Base-by-base conservation (phyloP, 2,113 vertebrate genomes). In the Pseudopodoces humilis region DNA sequence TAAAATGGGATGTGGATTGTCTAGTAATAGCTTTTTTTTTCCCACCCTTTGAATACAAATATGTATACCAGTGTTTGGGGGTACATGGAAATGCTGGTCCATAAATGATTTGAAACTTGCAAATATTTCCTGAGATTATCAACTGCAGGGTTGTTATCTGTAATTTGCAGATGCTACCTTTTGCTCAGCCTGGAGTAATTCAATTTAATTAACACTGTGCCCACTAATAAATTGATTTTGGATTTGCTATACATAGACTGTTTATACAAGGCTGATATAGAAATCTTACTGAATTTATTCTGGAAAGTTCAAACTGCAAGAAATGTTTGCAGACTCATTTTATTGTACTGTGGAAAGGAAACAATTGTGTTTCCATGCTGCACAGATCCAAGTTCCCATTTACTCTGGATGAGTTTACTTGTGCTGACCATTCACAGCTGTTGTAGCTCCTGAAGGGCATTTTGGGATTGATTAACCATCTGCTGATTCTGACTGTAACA, bases 401-500 rank as follows among this genome's bases (percentile, higher is more conserved):
- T 96, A 78, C 70, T 85, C 67, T 87, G 91, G 70, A 91, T 90
- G 83, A 85, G 52, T 86, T 95, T 95, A 88, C 87, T 92, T 4
- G 11, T 91, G 81, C 74, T 97, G 96, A 96, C 95, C 94, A 90
- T 80, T 86, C 93, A 71, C 96, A 97, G 89, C 91, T 96, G 96
- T 78, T 93, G 47, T 71, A 91, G 47, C 28, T 96, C 82, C 95
- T 96, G 91, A 96, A 94, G 80, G 85, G 76, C 47, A 93, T 97
- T 97, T 95, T 90, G 89, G 83, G 96, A 95, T 94, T 95, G 96
- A 95, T 97, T 81, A 96, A 83, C 95, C 95, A 96, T 96, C 97
- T 97, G 95, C 63, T 97, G 80, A 47, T 96, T 93, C 91, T 96
- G 91, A 85, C 63, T 96, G 44, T 78, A 92, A 90, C 62, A 92